Evolutionary conservation across 2,113 vertebrate genomes (phyloP).

Genomic region (Podarcis raffonei): DNA sequence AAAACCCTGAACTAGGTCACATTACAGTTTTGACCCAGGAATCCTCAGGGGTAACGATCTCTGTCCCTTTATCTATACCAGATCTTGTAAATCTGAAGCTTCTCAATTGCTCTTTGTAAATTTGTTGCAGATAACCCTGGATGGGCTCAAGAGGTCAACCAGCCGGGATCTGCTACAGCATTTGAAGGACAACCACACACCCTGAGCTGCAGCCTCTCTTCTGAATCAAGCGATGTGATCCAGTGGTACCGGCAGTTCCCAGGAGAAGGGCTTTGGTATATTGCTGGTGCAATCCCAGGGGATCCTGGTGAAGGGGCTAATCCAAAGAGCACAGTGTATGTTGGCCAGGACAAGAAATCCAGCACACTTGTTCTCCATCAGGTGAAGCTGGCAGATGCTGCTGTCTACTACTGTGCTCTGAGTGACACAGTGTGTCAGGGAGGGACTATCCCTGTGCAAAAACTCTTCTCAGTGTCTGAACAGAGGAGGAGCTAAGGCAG

Average conservation of each 20-base stretch:
- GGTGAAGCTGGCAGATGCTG: background rate
- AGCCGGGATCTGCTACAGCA: background rate
- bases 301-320: background rate
- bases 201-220: background rate
- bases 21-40: too few relatives aligned
- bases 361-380: background rate
- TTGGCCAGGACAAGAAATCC: background rate
- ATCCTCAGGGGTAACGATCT: too few relatives aligned
- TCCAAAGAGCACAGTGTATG: background rate
- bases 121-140: background rate
- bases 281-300: background rate
- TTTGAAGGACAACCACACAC: background rate
- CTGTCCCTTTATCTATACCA: too few relatives aligned
- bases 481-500: background rate
- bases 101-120: too few relatives aligned
- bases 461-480: background rate
- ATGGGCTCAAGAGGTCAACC: background rate
- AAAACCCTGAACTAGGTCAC: too few relatives aligned
- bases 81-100: too few relatives aligned
- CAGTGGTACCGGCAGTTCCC: background rate
- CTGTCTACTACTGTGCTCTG: background rate
- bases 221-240: background rate
- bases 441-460: background rate
- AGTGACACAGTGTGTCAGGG: background rate
- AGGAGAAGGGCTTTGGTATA: background rate